Conservation (phyloP, 2,888 invertebrate species). For the Cancer borealis region DNA sequence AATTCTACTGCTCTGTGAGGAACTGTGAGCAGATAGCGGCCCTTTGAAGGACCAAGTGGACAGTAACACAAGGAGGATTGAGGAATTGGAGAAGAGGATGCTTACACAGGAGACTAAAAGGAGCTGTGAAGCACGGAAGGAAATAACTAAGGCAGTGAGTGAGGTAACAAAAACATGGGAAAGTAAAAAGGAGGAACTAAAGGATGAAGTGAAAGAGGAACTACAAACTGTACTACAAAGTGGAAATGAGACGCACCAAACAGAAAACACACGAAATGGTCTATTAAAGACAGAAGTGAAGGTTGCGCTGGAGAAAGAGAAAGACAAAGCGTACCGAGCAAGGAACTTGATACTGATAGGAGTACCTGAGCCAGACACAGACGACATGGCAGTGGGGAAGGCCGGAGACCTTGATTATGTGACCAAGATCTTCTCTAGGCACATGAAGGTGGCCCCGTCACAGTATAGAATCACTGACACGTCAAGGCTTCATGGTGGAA, state of each 20-base stretch:
- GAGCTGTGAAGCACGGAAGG: neutral
- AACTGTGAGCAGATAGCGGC: conserved; percentile 49
- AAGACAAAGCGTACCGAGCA: neutral
- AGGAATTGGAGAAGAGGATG: conserved; percentile 11
- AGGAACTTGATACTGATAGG: conserved; percentile 4
- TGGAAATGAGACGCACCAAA: neutral
- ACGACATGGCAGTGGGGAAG: neutral
- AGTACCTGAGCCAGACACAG: conserved; percentile 38
- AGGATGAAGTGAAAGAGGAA: conserved; percentile 44
- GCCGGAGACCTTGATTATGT: neutral
- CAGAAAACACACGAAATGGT: neutral
- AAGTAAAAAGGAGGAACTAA: neutral
- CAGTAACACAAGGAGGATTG: neutral
- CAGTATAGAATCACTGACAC: conserved; percentile 44
- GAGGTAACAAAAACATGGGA: conserved; percentile 31
- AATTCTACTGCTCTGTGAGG: conserved; percentile 57
- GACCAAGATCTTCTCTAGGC: neutral
- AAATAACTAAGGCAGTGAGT: conserved; percentile 5
- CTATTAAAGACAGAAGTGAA: neutral
- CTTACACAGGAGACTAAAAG: conserved; percentile 13
- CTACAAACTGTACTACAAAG: neutral
- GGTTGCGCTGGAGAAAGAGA: neutral
- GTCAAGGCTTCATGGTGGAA: conserved; percentile 33
- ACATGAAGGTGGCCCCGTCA: neutral
- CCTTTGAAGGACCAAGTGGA: conserved; percentile 30